A percentile compares a stretch with the other conserved stretches of the same genome.
Evolutionary conservation across 2,797 vertebrate genomes (phyloP).

Genomic region (Gadopsis marmoratus): DNA sequence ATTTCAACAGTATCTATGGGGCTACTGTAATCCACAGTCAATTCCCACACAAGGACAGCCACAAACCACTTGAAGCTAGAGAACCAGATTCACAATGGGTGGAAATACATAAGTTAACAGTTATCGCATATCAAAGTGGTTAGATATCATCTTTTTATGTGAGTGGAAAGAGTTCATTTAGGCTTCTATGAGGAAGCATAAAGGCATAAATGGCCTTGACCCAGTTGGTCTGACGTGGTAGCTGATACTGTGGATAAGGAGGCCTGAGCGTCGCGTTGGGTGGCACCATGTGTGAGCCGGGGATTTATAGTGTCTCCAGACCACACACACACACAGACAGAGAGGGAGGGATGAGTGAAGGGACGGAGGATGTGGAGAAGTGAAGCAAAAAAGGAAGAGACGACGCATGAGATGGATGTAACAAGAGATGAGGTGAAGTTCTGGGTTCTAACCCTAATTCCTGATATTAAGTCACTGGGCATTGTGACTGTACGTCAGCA

Average conservation of each 20-base stretch:
- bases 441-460: conserved; percentile 12
- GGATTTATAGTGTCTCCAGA: conserved; percentile 85
- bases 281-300: conserved; percentile 81
- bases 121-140: conserved; percentile 44
- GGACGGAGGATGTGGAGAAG: conserved; percentile 40
- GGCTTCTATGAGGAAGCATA: conserved; percentile 35
- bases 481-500: conserved; percentile 12
- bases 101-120: conserved; percentile 29
- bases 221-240: conserved; percentile 55
- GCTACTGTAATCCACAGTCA: conserved; percentile 7
- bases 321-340: conserved; percentile 87
- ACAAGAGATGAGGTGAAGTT: conserved; percentile 9
- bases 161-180: conserved; percentile 48
- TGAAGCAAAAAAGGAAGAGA: conserved; percentile 15
- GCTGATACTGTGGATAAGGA: conserved; percentile 73
- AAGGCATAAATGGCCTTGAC: conserved; percentile 62
- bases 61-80: conserved; percentile 33
- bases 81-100: conserved; percentile 13
- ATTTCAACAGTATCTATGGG: conserved; percentile 4
- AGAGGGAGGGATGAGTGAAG: conserved; percentile 42
- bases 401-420: conserved; percentile 23
- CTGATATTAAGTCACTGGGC: conserved; percentile 5
- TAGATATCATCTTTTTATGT: conserved; percentile 26
- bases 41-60: conserved; percentile 2
- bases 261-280: conserved; percentile 66